Conservation (phyloP, 2,888 invertebrate species). For the Diaphora mendica region DNA sequence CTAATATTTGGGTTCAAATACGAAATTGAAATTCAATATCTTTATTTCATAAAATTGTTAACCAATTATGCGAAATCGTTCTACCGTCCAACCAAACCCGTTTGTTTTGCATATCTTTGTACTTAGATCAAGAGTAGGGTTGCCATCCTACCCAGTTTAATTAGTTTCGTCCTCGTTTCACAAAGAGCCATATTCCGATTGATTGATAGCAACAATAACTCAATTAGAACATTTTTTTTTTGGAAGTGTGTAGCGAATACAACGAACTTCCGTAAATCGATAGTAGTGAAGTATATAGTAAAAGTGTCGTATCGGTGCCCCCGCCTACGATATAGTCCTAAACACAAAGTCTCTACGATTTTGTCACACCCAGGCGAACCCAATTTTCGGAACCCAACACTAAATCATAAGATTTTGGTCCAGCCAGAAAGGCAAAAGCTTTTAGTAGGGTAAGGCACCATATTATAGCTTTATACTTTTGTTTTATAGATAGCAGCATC, state of each 20-base stretch:
- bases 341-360: not conserved
- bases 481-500: too few species aligned
- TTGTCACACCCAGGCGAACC: not conserved
- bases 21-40: not conserved
- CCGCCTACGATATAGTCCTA: not conserved
- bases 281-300: not conserved
- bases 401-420: not conserved
- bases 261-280: not conserved
- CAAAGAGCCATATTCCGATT: not conserved
- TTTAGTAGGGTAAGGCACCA: too few species aligned
- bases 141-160: not conserved
- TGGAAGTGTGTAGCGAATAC: too few species aligned
- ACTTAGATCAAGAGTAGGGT: not conserved
- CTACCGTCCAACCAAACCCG: not conserved
- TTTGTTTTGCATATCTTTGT: not conserved
- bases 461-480: too few species aligned
- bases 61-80: not conserved
- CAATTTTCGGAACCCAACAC: not conserved
- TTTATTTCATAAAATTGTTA: constrained; percentile 1
- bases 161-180: not conserved
- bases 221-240: not conserved
- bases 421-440: not conserved
- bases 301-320: too few species aligned
- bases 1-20: not conserved
- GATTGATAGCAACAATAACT: not conserved